Percentiles rank a stretch among this genome's conserved stretches.
Conservation (phyloP, 2,797 vertebrate species). For the Acipenser transmontanus region DNA sequence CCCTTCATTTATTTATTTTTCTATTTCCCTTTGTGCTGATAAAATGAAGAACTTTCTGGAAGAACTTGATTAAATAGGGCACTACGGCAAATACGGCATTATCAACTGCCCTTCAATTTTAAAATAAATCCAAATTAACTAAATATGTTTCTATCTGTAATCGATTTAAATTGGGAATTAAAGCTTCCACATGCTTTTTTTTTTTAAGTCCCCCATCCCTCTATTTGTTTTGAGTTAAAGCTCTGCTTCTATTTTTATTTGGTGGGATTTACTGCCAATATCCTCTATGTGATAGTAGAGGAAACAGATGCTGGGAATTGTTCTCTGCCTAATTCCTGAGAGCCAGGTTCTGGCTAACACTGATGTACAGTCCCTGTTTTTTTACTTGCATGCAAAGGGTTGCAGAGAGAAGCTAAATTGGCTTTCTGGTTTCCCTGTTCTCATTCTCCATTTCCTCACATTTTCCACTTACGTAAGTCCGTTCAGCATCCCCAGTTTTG, state of each 20-base stretch:
- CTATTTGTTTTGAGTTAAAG: conserved; percentile 51
- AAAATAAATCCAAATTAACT: conserved; percentile 1
- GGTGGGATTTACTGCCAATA: conserved; percentile 80
- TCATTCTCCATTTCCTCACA: conserved; percentile 83
- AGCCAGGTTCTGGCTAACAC: conserved; percentile 72
- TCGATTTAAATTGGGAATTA: conserved; percentile 12
- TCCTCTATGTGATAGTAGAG: conserved; percentile 85
- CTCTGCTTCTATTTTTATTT: conserved; percentile 83
- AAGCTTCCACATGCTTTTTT: conserved; percentile 6
- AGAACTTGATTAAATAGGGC: too few relatives aligned
- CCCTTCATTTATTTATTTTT: too few relatives aligned
- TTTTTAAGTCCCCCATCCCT: conserved; percentile 12
- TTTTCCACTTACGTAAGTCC: conserved; percentile 92
- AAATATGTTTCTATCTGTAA: not conserved
- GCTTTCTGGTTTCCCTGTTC: conserved; percentile 77
- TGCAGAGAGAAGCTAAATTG: conserved; percentile 72
- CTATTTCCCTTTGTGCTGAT: too few relatives aligned
- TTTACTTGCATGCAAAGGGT: conserved; percentile 82
- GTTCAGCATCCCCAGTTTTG: conserved; percentile 64
- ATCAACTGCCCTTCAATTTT: conserved; percentile 2
- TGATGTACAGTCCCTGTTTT: conserved; percentile 70
- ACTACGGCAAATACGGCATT: not conserved
- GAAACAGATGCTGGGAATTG: conserved; percentile 97
- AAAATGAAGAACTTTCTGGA: too few relatives aligned
- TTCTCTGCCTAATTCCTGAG: conserved; percentile 81